These are phyloP conservation scores for Trichoplusia ni DNA, from an alignment of 1,140 invertebrate species.

Conservation along the genomic window DNA sequence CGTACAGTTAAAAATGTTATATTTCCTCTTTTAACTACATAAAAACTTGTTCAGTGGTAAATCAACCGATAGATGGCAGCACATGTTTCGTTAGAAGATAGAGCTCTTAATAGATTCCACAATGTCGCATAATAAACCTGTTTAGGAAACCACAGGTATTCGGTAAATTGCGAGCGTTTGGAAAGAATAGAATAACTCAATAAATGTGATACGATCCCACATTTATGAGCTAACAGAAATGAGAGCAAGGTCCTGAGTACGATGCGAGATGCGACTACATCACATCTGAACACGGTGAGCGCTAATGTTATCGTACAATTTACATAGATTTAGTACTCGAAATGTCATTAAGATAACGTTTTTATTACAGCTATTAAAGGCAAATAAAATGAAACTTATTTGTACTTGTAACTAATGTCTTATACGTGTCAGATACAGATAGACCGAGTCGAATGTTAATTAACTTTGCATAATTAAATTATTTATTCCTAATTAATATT, in stretches of 20 bases:
- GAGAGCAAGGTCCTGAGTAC: background rate
- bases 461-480: no score
- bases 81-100: background rate
- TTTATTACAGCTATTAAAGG: no score
- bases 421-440: no score
- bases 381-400: no score
- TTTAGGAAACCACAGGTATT: background rate
- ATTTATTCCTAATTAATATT: no score
- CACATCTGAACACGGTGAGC: background rate
- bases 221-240: background rate
- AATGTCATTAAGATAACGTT: background rate
- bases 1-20: constrained; percentile 1
- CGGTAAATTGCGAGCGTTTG: background rate
- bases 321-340: background rate
- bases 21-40: background rate
- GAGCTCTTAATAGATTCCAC: background rate
- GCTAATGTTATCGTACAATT: background rate
- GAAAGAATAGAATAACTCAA: constrained; percentile 4
- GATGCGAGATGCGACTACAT: no score
- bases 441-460: no score
- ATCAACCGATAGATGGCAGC: constrained; percentile 18
- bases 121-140: background rate
- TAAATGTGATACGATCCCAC: background rate
- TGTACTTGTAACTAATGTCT: no score
- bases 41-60: background rate